Percentiles rank a stretch among this genome's conserved stretches.
phyloP scores from a whole-genome alignment of 2,797 vertebrate genomes.

The Sus cebifrons region DNA sequence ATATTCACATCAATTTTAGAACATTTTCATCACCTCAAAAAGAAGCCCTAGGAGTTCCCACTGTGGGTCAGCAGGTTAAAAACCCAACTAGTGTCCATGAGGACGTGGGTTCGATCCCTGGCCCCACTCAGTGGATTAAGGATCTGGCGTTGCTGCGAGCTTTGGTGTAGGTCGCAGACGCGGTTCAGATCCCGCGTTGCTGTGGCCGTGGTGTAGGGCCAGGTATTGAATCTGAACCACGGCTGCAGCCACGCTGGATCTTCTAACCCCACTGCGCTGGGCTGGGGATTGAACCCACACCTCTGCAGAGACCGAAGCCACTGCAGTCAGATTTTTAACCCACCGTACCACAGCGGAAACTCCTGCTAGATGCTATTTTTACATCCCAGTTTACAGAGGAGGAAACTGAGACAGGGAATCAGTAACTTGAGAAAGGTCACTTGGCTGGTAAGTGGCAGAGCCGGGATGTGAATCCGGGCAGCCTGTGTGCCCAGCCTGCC shows the following conservation, averaged over 20 bases:
- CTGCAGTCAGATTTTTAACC: too few relatives aligned
- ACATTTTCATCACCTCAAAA: background rate
- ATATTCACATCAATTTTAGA: background rate
- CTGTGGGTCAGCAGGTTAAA: too few relatives aligned
- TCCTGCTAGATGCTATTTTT: background rate
- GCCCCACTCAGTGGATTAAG: too few relatives aligned
- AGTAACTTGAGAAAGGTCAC: slow-evolving; percentile 38
- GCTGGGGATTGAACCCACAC: background rate
- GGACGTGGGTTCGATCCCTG: too few relatives aligned
- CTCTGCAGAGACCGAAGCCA: background rate
- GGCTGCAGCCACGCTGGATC: too few relatives aligned
- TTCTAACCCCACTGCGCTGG: too few relatives aligned
- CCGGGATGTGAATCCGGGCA: background rate
- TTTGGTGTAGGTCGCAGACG: too few relatives aligned
- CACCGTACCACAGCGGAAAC: background rate
- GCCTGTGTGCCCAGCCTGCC: background rate
- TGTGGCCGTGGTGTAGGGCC: too few relatives aligned
- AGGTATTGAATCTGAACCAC: too few relatives aligned
- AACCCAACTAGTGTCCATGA: too few relatives aligned
- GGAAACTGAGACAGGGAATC: slow-evolving; percentile 43
- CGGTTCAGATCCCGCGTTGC: too few relatives aligned
- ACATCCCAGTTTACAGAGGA: background rate
- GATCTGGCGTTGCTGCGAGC: too few relatives aligned
- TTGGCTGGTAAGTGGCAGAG: background rate
- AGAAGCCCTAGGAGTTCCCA: background rate